Conservation (phyloP, 2,888 invertebrate genomes). For the Hedya salicella region DNA sequence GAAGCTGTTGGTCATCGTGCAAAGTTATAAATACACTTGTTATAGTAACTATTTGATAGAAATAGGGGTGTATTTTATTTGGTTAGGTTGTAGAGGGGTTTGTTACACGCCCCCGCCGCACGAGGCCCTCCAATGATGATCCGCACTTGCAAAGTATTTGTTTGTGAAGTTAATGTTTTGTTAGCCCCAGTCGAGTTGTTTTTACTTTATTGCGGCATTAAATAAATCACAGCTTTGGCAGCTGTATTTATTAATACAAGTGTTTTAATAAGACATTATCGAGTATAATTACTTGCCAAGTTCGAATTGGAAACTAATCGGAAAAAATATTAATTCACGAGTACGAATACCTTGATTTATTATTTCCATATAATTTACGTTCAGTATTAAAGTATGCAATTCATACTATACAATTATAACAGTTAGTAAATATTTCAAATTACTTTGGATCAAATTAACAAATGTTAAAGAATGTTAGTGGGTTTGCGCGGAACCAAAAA, state of each 20-base stretch:
- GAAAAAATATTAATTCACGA: no score
- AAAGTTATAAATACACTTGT: background rate
- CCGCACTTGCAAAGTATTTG: slow-evolving; percentile 53
- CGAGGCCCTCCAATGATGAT: slow-evolving; percentile 60
- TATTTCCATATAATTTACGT: no score
- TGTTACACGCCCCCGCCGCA: slow-evolving; percentile 36
- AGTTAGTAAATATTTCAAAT: no score
- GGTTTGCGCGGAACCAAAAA: no score
- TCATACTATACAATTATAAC: no score
- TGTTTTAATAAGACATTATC: background rate
- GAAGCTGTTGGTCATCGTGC: slow-evolving; percentile 17
- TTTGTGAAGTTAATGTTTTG: slow-evolving; percentile 39
- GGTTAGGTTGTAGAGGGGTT: background rate
- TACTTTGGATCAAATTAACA: no score
- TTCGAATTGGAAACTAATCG: no score
- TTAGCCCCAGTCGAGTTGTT: slow-evolving; percentile 3
- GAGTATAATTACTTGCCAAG: no score
- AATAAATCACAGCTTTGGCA: background rate
- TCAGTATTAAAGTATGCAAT: no score
- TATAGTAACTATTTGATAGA: background rate
- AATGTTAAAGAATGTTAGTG: no score
- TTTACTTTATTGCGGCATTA: slow-evolving; percentile 1
- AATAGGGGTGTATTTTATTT: slow-evolving; percentile 1
- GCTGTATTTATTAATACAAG: background rate
- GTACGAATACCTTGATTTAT: no score